These are phyloP conservation scores for Cyclargus thomasi DNA, from an alignment of 1,140 invertebrate genomes.

Conservation along the genomic window DNA sequence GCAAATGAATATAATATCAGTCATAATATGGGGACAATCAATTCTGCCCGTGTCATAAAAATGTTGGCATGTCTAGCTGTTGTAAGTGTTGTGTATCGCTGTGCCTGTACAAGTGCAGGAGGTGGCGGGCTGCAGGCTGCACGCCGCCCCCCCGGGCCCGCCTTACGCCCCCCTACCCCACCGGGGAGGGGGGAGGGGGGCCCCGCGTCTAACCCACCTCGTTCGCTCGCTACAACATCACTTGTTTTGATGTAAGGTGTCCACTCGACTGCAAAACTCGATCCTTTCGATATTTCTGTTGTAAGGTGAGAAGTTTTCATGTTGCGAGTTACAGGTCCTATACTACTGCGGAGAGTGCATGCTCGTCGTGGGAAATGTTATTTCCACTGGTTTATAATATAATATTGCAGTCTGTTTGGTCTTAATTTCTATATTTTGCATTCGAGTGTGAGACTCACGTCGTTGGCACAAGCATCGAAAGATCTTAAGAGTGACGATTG, in stretches of 20 bases:
- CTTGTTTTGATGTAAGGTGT: conserved; percentile 72
- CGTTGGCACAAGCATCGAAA: too few relatives aligned
- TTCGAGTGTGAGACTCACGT: too few relatives aligned
- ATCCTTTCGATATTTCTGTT: conserved; percentile 36
- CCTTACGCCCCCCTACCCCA: conserved; percentile 42
- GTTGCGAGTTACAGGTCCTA: conserved; percentile 14
- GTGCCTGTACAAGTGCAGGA: conserved; percentile 44
- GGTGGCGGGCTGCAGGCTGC: conserved; percentile 51
- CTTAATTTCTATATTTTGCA: too few relatives aligned
- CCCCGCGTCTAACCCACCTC: conserved; percentile 32
- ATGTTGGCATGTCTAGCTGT: not conserved
- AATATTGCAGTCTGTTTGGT: too few relatives aligned
- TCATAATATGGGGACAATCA: too few relatives aligned
- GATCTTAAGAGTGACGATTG: too few relatives aligned
- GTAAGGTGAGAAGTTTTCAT: conserved; percentile 29
- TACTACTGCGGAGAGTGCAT: not conserved
- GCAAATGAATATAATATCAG: too few relatives aligned
- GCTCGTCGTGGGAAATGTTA: not conserved
- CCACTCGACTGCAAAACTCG: conserved; percentile 62
- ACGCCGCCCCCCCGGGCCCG: conserved; percentile 43
- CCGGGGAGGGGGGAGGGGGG: not conserved
- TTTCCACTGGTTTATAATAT: not conserved
- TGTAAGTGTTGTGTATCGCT: conserved; percentile 24
- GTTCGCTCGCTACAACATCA: conserved; percentile 47
- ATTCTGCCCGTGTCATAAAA: not conserved